These are phyloP conservation scores for Neodiprion virginianus DNA, from an alignment of 1,140 invertebrate species.

Conservation along the genomic window DNA sequence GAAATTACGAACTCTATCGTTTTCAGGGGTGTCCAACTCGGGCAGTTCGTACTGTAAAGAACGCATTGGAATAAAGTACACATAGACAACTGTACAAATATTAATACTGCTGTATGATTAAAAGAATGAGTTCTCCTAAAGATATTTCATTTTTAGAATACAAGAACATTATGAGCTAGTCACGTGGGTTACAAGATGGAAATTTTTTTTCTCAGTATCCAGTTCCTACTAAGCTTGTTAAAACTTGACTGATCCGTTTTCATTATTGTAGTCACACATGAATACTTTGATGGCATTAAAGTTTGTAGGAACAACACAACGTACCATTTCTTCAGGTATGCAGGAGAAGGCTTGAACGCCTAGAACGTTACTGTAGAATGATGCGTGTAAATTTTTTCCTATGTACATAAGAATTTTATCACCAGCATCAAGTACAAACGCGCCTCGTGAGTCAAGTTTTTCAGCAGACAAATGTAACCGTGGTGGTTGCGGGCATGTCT, in stretches of 20 bases:
- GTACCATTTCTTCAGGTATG: conserved; percentile 73
- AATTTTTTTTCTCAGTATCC: too few relatives aligned
- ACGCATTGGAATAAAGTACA: conserved; percentile 28
- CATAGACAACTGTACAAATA: conserved; percentile 18
- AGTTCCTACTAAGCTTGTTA: too few relatives aligned
- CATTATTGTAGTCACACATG: too few relatives aligned
- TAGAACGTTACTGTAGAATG: conserved; percentile 78
- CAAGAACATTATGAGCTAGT: too few relatives aligned
- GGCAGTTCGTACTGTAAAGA: conserved; percentile 76
- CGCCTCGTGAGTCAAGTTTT: conserved; percentile 84
- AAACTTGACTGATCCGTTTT: too few relatives aligned
- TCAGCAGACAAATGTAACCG: conserved; percentile 74
- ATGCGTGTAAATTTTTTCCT: conserved; percentile 78
- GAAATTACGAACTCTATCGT: conserved; percentile 80
- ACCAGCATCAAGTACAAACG: conserved; percentile 91
- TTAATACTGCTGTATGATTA: neutral
- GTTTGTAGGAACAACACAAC: conserved; percentile 30
- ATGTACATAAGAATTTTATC: conserved; percentile 87
- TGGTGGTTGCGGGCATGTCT: conserved; percentile 67
- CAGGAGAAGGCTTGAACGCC: conserved; percentile 68
- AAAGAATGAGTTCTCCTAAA: neutral
- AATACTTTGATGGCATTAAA: too few relatives aligned
- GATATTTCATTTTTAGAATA: neutral
- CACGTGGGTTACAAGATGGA: too few relatives aligned
- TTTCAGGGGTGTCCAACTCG: conserved; percentile 77